Conservation (phyloP, 2,113 vertebrate species). For the Cyanocitta stelleri region DNA sequence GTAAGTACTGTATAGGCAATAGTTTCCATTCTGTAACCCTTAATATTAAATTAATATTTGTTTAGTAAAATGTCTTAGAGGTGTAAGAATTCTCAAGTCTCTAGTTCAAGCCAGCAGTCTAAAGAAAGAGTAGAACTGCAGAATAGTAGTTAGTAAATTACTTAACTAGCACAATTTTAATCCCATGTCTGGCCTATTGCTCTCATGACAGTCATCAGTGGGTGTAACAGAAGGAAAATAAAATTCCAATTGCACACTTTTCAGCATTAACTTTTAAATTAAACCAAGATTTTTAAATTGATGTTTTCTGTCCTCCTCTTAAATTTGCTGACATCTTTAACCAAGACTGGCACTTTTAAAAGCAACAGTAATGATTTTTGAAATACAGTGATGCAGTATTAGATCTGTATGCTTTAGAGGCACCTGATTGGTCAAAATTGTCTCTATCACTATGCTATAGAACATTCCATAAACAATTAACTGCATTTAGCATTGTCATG, state of each 20-base stretch:
- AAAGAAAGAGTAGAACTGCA: not conserved
- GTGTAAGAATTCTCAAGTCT: constrained; percentile 18
- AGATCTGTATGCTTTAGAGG: not conserved
- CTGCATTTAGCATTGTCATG: not conserved
- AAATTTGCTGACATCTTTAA: not conserved
- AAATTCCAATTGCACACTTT: not conserved
- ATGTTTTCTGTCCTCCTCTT: not conserved
- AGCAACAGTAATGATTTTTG: not conserved
- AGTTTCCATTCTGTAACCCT: constrained; percentile 36
- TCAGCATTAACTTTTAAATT: not conserved
- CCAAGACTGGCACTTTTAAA: not conserved
- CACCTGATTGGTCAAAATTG: not conserved
- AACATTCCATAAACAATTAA: not conserved
- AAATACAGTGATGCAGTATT: not conserved
- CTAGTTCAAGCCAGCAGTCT: not conserved
- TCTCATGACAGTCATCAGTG: constrained; percentile 9
- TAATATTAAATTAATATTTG: constrained; percentile 19
- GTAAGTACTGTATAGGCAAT: not conserved
- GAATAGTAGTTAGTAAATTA: constrained; percentile 4
- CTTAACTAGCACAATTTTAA: constrained; percentile 29
- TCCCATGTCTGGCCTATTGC: constrained; percentile 11
- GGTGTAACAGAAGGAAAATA: not conserved
- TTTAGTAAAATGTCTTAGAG: not conserved
- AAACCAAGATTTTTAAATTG: not conserved
- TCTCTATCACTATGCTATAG: not conserved